Evolutionary conservation across 2,888 invertebrate genomes (phyloP), one percentile per base, ranked within the genome.

Genomic region (Odontocerum albicorne): DNA sequence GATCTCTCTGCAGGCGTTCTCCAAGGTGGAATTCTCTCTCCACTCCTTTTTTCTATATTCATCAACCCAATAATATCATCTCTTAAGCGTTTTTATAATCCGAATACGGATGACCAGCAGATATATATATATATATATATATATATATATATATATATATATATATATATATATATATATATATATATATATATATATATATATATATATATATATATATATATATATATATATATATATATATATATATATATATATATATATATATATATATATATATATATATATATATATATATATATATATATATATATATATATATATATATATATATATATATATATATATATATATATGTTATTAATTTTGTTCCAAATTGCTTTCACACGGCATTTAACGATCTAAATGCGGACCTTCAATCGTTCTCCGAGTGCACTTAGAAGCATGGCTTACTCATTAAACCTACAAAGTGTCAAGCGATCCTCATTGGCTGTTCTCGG

Each of bases 271-370:
- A 27, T 27, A 27, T 27, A 27, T 27, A 27, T 27, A 27, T 27
- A 27, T 27, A 27, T 27, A 27, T 27, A 27, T 27, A 27, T 27
- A 27, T 27, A 27, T 27, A 27, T 27, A 27, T 27, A 27, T 27
- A 27, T 27, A 27, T 27, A 27, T 27, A 27, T 27, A 27, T 27
- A 27, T 27, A 27, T 27, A 27, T 27, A 27, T 27, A 27, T 27
- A 27, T 27, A 27, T 27, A 27, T 27, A 27, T 27, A 27, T 27
- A 27, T 27, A 27, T 27, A 27, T 27, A 27, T 27, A 15, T 13
- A 13, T 38, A 2, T 13, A 12, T 10, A 8, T 50, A 20, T 50
- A 42, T n/a, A 2, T 47, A 42, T 22, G 17, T 27, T 27, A 27
- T 27, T 4, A 10, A 27, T 7, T 10, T 27, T 27, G 10, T 27